Evolutionary conservation across 2,888 invertebrate species (phyloP).

Genomic region (Gryllus longicercus): DNA sequence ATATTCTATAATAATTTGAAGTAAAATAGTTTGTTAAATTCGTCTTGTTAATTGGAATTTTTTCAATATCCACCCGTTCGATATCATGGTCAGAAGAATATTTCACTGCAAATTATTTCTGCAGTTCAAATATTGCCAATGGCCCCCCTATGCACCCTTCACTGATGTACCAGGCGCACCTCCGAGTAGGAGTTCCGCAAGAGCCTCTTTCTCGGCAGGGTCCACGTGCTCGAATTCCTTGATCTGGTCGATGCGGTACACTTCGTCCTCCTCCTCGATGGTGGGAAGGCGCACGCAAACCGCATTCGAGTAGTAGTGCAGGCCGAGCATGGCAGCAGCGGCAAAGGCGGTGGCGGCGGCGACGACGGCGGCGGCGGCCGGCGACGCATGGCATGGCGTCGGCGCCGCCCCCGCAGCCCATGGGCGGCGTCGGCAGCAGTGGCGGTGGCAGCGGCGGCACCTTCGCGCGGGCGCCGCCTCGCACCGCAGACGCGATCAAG

Average conservation of each 20-base stretch:
- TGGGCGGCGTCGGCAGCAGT: slow-evolving; percentile 21
- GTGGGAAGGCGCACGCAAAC: slow-evolving; percentile 59
- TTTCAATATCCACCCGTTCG: no score
- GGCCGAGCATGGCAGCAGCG: slow-evolving; percentile 61
- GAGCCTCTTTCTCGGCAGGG: slow-evolving; percentile 71
- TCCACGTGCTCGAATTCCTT: slow-evolving; percentile 82
- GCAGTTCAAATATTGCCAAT: no score
- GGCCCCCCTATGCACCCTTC: no score
- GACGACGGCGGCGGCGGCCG: neutral
- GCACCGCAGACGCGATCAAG: no score
- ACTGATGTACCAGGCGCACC: slow-evolving; percentile 46
- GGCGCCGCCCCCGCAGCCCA: neutral
- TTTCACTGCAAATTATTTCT: no score
- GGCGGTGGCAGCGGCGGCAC: neutral
- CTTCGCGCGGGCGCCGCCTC: no score
- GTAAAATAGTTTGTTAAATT: no score
- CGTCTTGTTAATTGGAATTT: no score
- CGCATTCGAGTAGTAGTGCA: slow-evolving; percentile 80
- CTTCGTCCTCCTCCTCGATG: slow-evolving; percentile 54
- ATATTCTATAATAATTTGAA: no score
- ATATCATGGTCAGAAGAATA: no score
- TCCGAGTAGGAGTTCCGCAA: slow-evolving; percentile 67
- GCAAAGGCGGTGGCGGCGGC: neutral
- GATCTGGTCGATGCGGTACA: slow-evolving; percentile 78
- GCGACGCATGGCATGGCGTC: neutral